A percentile compares a stretch with the other conserved stretches of the same genome.
These are phyloP conservation scores for Sebastes kiyomatsui DNA, from an alignment of 2,797 vertebrate genomes.

Conservation along the genomic window DNA sequence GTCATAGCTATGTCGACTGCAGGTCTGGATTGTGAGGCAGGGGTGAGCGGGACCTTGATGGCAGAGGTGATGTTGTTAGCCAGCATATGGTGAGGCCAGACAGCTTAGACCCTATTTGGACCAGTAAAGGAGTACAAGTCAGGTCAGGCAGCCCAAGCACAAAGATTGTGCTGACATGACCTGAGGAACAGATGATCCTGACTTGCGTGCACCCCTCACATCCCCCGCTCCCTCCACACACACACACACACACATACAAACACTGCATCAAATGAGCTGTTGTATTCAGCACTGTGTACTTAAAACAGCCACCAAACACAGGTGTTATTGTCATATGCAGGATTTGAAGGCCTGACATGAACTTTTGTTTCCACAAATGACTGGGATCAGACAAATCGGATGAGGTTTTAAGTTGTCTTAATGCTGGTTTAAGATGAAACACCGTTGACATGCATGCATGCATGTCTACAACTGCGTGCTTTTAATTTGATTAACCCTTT, in stretches of 20 bases:
- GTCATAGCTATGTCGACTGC: not conserved
- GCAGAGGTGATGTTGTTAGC: conserved; percentile 41
- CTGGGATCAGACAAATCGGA: conserved; percentile 70
- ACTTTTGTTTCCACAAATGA: conserved; percentile 41
- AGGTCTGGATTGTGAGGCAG: conserved; percentile 1
- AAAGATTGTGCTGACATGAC: conserved; percentile 73
- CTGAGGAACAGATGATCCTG: conserved; percentile 70
- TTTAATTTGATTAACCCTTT: too few relatives aligned
- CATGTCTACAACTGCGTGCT: not conserved
- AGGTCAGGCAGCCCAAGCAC: conserved; percentile 70
- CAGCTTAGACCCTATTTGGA: conserved; percentile 77
- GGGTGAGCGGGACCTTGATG: conserved; percentile 15
- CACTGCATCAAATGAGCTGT: not conserved
- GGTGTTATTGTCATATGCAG: not conserved
- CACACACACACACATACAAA: conserved; percentile 2
- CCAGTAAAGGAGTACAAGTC: conserved; percentile 69
- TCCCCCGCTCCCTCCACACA: not conserved
- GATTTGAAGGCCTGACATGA: conserved; percentile 47
- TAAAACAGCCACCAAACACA: not conserved
- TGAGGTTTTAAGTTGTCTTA: conserved; percentile 40
- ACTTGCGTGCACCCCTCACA: conserved; percentile 19
- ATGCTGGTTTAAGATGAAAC: conserved; percentile 19
- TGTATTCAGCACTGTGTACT: conserved; percentile 9
- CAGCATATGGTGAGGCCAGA: conserved; percentile 81
- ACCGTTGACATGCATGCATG: not conserved